Evolutionary conservation across 2,888 invertebrate genomes (phyloP), one percentile per base, ranked within the genome.

Genomic region (Neoscelio sp.): DNA sequence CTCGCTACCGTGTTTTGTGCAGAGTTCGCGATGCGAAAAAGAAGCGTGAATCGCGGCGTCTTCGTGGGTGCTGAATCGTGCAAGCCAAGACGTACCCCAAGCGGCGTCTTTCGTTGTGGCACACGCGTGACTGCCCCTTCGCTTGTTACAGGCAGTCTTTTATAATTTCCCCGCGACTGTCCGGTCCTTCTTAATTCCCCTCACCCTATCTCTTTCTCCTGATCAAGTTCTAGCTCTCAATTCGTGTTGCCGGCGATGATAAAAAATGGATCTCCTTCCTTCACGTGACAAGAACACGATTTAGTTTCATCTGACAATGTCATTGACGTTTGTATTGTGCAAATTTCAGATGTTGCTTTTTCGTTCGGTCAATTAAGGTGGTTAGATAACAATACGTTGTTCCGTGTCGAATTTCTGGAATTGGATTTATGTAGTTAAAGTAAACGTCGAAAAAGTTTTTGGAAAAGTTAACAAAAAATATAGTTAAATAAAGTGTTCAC

Each of bases 141-240:
- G 65, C 70, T 44, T n/a, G 60, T 75, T 58, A 48, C 20, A 28
- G 23, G 65, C 75, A 64, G 65, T 71, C 79, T 79, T 79, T 74
- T 79, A 79, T 79, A 79, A 79, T 79, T 79, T 79, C 78, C 58
- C 60, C 60, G 40, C 56, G 56, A 70, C 56, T 6, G 75, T 20
- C 35, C 26, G 40, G 46, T 73, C 44, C 54, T 56, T 64, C 54
- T 73, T 54, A n/a, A 35, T 62, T 38, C 38, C n/a, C 44, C 17
- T 38, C 38, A 44, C 64, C 15, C 52, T 35, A 50, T 50, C 65
- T 74, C 65, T 60, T 74, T 67, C 74, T 64, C 65, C 65, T 33
- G 42, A 44, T 33, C 64, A 17, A 8, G 35, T 33, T 54, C 20
- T 10, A 54, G 15, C 44, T 33, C 42, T 26, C 52, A 35, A 68